These are phyloP conservation scores for Saguinus imperator DNA, from an alignment of 2,113 vertebrate species.

Conservation along the genomic window DNA sequence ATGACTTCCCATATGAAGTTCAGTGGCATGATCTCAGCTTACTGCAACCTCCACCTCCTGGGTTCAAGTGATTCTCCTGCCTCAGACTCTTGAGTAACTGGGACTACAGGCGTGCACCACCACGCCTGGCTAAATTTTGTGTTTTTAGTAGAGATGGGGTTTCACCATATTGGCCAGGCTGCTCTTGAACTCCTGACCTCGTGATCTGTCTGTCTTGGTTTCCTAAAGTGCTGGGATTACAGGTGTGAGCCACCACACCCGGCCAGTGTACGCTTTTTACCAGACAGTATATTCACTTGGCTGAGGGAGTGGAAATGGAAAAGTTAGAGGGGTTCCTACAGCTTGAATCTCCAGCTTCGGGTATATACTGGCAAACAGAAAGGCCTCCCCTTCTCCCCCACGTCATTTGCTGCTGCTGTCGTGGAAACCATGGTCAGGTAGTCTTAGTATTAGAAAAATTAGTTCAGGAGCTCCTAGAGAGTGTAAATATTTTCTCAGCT, in stretches of 20 bases:
- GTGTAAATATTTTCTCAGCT: slow-evolving; percentile 56
- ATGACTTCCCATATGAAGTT: neutral
- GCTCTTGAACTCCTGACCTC: too few species aligned
- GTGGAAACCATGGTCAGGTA: slow-evolving; percentile 25
- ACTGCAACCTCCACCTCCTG: too few species aligned
- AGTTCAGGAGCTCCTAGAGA: slow-evolving; percentile 47
- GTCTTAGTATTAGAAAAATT: slow-evolving; percentile 42
- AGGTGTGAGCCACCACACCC: too few species aligned
- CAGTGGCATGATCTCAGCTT: too few species aligned
- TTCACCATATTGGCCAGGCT: too few species aligned
- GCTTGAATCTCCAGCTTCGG: neutral
- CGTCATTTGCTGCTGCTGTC: neutral
- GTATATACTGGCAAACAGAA: neutral
- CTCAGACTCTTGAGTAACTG: too few species aligned
- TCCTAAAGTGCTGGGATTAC: too few species aligned
- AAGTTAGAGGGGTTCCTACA: neutral
- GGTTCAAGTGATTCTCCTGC: too few species aligned
- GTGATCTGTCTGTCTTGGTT: too few species aligned
- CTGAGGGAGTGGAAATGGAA: neutral
- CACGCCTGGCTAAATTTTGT: too few species aligned
- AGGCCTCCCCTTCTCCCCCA: neutral
- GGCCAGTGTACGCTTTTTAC: neutral
- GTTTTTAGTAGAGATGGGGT: too few species aligned
- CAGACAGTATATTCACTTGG: neutral
- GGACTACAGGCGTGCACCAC: too few species aligned